phyloP scores from a whole-genome alignment of 2,888 invertebrate species.

The Eupithecia vulgata region DNA sequence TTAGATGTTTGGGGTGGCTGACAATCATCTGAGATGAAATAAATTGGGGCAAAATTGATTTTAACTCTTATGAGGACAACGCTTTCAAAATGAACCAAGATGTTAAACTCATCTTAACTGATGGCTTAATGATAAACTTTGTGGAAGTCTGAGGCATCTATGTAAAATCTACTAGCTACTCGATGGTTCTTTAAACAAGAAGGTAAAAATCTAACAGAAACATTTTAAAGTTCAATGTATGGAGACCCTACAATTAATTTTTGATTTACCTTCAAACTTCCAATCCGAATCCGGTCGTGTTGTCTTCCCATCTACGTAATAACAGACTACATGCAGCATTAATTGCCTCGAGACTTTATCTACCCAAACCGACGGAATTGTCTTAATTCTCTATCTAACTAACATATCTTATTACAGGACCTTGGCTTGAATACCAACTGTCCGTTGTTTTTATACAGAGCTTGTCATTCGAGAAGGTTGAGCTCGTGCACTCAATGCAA shows the following conservation, averaged over 20 bases:
- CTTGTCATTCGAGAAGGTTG: conserved; percentile 83
- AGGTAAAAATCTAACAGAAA: not conserved
- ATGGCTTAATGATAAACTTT: not conserved
- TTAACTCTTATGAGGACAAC: not conserved
- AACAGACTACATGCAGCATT: conserved; percentile 51
- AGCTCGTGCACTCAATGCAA: conserved; percentile 77
- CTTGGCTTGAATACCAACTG: conserved; percentile 82
- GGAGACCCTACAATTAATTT: conserved; percentile 27
- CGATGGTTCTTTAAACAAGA: not conserved
- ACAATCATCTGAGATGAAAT: not conserved
- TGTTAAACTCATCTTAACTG: not conserved
- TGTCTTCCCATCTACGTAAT: conserved; percentile 38
- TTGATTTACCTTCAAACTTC: conserved; percentile 31
- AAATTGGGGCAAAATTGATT: not conserved
- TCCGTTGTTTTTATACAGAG: conserved; percentile 78
- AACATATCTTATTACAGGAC: conserved; percentile 80
- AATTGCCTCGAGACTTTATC: conserved; percentile 63
- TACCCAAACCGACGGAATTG: conserved; percentile 63
- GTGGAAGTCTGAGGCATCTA: not conserved
- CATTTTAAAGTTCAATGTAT: conserved; percentile 11
- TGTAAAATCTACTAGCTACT: not conserved
- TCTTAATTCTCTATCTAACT: conserved; percentile 76
- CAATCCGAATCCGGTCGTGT: conserved; percentile 23
- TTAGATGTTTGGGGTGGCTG: not conserved
- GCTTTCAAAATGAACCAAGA: not conserved